Conservation (phyloP, 1,140 invertebrate genomes). For the Tetragonula clypearis region DNA sequence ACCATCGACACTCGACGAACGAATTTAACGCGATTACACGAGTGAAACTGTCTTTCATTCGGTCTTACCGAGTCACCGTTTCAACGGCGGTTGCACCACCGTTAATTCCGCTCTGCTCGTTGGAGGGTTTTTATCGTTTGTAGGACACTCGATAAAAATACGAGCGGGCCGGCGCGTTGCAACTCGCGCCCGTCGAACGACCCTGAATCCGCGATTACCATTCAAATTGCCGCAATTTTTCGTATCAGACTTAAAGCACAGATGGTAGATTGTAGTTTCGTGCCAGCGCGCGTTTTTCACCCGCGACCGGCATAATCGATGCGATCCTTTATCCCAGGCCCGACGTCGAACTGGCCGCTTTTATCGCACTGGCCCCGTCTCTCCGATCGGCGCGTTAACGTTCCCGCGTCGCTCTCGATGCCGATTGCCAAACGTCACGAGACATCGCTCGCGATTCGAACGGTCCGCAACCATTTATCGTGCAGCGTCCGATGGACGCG, state of each 20-base stretch:
- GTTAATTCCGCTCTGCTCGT: slow-evolving; percentile 5
- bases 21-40: neutral
- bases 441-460: slow-evolving; percentile 1
- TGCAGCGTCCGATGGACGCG: neutral
- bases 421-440: slow-evolving; percentile 42
- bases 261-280: slow-evolving; percentile 43
- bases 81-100: neutral
- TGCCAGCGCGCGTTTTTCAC: slow-evolving; percentile 28
- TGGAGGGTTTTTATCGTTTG: neutral
- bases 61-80: neutral
- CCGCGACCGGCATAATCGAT: slow-evolving; percentile 51
- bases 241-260: slow-evolving; percentile 39
- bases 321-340: slow-evolving; percentile 57
- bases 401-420: neutral
- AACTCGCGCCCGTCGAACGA: slow-evolving; percentile 9
- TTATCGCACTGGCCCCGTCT: slow-evolving; percentile 51
- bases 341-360: slow-evolving; percentile 46
- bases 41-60: neutral
- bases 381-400: slow-evolving; percentile 27
- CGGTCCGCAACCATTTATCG: too few species aligned
- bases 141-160: slow-evolving; percentile 20
- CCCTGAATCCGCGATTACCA: slow-evolving; percentile 40
- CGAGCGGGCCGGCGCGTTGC: neutral
- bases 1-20: neutral
- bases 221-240: slow-evolving; percentile 49